phyloP scores from a whole-genome alignment of 2,888 invertebrate species.

The Holacanthella duospinosa region DNA sequence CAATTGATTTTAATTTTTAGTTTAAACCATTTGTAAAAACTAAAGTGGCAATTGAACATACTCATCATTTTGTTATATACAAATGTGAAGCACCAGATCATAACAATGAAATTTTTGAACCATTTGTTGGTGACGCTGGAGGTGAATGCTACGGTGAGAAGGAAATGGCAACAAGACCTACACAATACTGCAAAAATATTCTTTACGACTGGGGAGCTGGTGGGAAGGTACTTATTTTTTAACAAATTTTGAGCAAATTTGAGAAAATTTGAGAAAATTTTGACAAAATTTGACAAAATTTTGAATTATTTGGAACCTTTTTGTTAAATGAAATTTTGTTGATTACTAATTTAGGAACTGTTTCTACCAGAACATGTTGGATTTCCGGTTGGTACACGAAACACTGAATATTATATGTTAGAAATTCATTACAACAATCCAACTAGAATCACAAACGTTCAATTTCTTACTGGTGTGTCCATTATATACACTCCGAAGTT shows the following conservation, averaged over 20 bases:
- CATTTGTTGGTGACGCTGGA: constrained; percentile 18
- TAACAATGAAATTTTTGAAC: constrained; percentile 17
- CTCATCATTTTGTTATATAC: constrained; percentile 76
- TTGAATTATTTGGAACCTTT: background rate
- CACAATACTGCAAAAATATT: constrained; percentile 18
- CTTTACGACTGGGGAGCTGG: constrained; percentile 23
- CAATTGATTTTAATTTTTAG: constrained; percentile 39
- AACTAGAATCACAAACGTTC: constrained; percentile 12
- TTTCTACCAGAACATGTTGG: constrained; percentile 67
- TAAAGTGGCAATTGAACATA: constrained; percentile 24
- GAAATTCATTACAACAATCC: constrained; percentile 83
- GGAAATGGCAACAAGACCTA: constrained; percentile 18
- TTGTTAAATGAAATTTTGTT: too few relatives aligned
- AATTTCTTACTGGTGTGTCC: constrained; percentile 28
- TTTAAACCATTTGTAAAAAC: constrained; percentile 47
- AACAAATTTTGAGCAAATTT: background rate
- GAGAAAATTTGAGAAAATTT: background rate
- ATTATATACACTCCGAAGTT: constrained; percentile 27
- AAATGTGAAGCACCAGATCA: constrained; percentile 50
- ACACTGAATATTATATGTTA: constrained; percentile 71
- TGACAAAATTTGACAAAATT: background rate
- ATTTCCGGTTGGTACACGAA: constrained; percentile 65
- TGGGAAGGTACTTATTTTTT: constrained; percentile 21
- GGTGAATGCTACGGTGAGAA: constrained; percentile 25
- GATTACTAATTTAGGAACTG: constrained; percentile 54